Base-by-base conservation (phyloP, 2,113 vertebrate genomes). In the Heterotis niloticus region DNA sequence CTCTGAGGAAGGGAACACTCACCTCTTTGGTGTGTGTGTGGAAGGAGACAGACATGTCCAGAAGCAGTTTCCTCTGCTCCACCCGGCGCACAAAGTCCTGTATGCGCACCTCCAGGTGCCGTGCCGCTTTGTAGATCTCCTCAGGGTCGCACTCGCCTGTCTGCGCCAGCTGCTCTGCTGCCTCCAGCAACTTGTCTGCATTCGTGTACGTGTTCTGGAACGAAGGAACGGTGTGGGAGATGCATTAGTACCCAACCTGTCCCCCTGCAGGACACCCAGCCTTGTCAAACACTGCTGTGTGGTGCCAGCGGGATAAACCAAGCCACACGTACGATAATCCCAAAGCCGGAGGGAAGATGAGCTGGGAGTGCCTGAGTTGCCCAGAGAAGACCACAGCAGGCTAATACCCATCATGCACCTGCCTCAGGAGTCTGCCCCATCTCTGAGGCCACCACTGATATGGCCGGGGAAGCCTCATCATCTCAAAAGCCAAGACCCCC, bases 11-110 rank as follows among this genome's bases (percentile, higher is more conserved):
- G 13, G 20, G 4, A 9, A 23, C n/a, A 18, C 65, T 89, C 92
- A 95, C 94, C 94, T 95, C 94, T 90, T 95, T 96, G 80, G 94
- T 96, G 90, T 95, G 95, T 14, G 94, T 96, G 83, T 96, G 94
- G 87, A 96, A 96, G 83, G 94, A 95, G 84, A 96, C 95, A 0
- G 95, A 96, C 92, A 96, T 95, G 85, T 96, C 95, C 87, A 96
- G 84, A 62, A 96, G 92, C 81, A 95, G 93, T 77, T 96, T 96
- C 82, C 95, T 90, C 85, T 96, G 95, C 80, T 95, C 95, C 81
- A 96, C 95, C 51, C 95, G 89, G 65, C 94, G 91, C 69, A 96
- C 95, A 74, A 96, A 96, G 87, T 96, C 95, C 84, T 95, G 95
- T 86, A 96, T 95, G 83, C 94, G 92, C 81, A 95, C 94, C 88